phyloP scores from a whole-genome alignment of 1,140 invertebrate genomes.

The Papilio aristodemus region DNA sequence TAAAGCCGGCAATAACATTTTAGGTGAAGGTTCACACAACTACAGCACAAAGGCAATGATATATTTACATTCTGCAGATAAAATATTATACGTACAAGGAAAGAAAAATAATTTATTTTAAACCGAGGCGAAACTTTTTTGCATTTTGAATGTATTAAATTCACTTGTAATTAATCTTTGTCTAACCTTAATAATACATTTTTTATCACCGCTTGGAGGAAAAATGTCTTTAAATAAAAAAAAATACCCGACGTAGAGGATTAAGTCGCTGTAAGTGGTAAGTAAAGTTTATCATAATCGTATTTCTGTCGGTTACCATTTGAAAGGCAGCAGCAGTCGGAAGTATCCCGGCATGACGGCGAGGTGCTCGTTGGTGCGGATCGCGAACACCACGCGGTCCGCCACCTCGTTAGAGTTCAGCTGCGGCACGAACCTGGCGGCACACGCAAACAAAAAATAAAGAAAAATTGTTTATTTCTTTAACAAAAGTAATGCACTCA shows the following conservation, averaged over 20 bases:
- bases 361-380: slow-evolving; percentile 89
- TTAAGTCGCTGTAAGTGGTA: no score
- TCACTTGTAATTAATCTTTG: not conserved
- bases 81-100: not conserved
- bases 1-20: not conserved
- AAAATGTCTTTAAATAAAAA: no score
- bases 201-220: not conserved
- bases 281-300: no score
- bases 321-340: slow-evolving; percentile 83
- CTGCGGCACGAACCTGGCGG: slow-evolving; percentile 87
- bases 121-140: not conserved
- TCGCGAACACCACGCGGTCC: slow-evolving; percentile 89
- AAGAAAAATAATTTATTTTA: not conserved
- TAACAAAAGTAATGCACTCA: no score
- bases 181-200: not conserved
- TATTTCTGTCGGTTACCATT: slow-evolving; percentile 85
- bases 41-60: not conserved
- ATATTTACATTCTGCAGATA: not conserved
- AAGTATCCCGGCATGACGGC: slow-evolving; percentile 89
- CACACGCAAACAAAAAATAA: not conserved
- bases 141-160: not conserved
- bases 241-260: no score
- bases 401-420: slow-evolving; percentile 93
- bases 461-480: no score
- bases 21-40: not conserved